Evolutionary conservation across 2,113 vertebrate species (phyloP).

Genomic region (Sisor rabdophorus): DNA sequence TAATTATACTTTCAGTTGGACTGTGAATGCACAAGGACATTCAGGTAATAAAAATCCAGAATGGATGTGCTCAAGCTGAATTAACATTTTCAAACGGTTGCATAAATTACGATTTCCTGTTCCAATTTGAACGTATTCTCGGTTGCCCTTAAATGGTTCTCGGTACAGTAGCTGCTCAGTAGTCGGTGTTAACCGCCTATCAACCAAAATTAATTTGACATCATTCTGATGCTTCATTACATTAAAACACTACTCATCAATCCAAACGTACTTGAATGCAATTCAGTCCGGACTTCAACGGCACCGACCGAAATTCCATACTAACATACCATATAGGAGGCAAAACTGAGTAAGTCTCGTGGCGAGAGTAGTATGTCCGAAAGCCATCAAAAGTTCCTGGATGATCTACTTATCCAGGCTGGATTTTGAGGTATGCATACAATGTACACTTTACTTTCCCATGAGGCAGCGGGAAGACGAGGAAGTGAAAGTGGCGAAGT

Average conservation of each 20-base stretch:
- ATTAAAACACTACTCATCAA: not conserved
- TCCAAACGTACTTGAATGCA: not conserved
- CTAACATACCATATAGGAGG: no score
- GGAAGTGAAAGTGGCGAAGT: no score
- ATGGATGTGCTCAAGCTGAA: not conserved
- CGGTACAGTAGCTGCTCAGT: not conserved
- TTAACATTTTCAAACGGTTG: slow-evolving; percentile 6
- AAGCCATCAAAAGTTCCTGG: no score
- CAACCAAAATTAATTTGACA: not conserved
- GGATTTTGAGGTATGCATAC: no score
- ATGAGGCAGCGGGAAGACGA: no score
- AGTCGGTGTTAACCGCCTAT: not conserved
- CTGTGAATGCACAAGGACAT: slow-evolving; percentile 35
- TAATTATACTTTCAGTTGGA: slow-evolving; percentile 41
- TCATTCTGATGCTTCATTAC: not conserved
- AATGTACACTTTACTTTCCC: no score
- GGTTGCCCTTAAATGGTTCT: not conserved
- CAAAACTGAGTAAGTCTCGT: no score
- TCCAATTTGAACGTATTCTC: not conserved
- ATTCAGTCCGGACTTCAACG: no score
- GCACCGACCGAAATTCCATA: no score
- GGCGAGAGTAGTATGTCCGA: no score
- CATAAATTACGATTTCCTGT: not conserved
- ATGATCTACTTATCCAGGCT: no score
- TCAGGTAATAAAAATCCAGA: slow-evolving; percentile 4